Percentiles rank a stretch among this genome's conserved stretches.
phyloP scores from a whole-genome alignment of 2,113 vertebrate species.

The Uropsilus gracilis region DNA sequence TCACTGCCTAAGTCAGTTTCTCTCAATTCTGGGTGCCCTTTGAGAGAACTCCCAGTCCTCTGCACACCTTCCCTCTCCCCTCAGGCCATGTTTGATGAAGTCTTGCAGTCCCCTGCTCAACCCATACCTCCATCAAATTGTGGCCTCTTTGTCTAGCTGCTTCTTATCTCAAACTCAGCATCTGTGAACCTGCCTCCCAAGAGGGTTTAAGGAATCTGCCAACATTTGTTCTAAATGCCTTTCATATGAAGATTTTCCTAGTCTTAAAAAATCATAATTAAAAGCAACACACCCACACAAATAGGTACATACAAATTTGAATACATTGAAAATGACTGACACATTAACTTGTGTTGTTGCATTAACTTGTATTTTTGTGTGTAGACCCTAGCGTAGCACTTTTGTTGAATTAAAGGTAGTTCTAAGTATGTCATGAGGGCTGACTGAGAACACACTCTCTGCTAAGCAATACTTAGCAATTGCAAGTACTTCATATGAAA shows the following conservation, averaged over 20 bases:
- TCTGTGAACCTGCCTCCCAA: not conserved
- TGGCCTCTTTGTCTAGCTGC: not conserved
- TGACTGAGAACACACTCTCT: not conserved
- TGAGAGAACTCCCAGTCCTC: not conserved
- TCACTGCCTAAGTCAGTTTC: not conserved
- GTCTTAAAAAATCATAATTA: conserved; percentile 47
- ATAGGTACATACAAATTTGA: conserved; percentile 32
- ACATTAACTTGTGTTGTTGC: not conserved
- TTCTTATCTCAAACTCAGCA: not conserved
- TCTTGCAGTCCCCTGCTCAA: not conserved
- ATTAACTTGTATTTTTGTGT: not conserved
- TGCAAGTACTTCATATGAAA: not conserved
- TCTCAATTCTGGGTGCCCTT: not conserved
- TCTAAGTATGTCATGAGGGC: not conserved
- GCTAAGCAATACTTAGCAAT: too few relatives aligned
- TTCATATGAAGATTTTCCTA: conserved; percentile 55
- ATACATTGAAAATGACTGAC: too few relatives aligned
- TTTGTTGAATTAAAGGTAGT: not conserved
- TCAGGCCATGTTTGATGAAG: not conserved
- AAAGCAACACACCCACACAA: conserved; percentile 58
- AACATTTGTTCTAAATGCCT: conserved; percentile 53
- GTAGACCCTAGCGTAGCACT: not conserved
- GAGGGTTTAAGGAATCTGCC: not conserved
- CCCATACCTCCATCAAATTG: not conserved
- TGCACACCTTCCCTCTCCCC: not conserved